These are phyloP conservation scores for Oedothorax gibbosus DNA, from an alignment of 1,140 invertebrate genomes.

Conservation along the genomic window DNA sequence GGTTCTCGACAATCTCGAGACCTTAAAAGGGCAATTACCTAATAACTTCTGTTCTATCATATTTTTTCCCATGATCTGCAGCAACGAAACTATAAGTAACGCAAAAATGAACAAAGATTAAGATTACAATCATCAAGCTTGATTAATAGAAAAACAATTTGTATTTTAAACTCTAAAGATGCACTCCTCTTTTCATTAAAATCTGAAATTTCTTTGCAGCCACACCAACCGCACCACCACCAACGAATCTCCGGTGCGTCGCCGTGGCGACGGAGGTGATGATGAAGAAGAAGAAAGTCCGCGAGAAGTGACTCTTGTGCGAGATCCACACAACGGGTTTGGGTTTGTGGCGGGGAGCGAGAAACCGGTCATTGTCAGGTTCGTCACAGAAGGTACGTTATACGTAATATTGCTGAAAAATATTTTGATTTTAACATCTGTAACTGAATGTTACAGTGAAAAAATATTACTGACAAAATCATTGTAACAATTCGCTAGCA, in stretches of 20 bases:
- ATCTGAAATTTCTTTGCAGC: constrained; percentile 72
- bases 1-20: too few relatives aligned
- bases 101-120: too few relatives aligned
- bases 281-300: constrained; percentile 76
- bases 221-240: constrained; percentile 91
- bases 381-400: constrained; percentile 72
- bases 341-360: constrained; percentile 94
- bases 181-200: too few relatives aligned
- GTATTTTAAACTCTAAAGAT: too few relatives aligned
- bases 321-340: constrained; percentile 84
- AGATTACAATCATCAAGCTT: too few relatives aligned
- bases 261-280: constrained; percentile 66
- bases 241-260: constrained; percentile 78
- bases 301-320: constrained; percentile 77
- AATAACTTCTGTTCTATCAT: too few relatives aligned
- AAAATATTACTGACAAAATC: background rate
- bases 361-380: constrained; percentile 88
- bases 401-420: too few relatives aligned
- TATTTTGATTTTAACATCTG: background rate
- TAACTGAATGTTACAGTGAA: background rate
- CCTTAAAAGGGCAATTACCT: too few relatives aligned
- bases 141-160: too few relatives aligned
- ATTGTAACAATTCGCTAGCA: too few relatives aligned
- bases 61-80: too few relatives aligned
- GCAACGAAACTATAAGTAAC: too few relatives aligned